These are phyloP conservation scores for Sisyra nigra DNA, from an alignment of 2,888 invertebrate genomes.

Conservation along the genomic window DNA sequence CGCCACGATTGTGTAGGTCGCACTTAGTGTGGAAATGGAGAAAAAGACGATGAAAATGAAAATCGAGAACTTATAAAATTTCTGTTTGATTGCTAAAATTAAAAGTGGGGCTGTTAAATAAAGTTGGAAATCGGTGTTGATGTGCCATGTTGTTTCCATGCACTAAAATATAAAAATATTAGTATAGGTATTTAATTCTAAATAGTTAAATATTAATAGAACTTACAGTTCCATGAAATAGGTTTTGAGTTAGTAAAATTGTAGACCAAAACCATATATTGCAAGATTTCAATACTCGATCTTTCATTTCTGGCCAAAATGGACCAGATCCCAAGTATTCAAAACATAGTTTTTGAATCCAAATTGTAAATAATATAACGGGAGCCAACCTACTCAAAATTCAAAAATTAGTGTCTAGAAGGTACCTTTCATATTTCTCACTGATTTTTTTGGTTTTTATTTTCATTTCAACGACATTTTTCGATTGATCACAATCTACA, in stretches of 20 bases:
- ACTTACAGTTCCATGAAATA: too few species aligned
- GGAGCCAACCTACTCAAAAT: slow-evolving; percentile 1
- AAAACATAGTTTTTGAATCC: neutral
- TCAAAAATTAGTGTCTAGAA: neutral
- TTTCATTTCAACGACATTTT: too few species aligned
- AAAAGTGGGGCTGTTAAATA: neutral
- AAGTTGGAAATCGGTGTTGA: slow-evolving; percentile 3
- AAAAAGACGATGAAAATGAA: neutral
- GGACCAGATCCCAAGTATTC: neutral
- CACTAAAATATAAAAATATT: slow-evolving; percentile 2
- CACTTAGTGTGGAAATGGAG: neutral
- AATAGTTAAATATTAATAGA: neutral
- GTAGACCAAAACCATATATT: neutral
- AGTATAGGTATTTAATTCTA: neutral
- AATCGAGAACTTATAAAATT: neutral
- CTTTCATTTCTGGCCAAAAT: neutral
- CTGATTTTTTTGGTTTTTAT: too few species aligned
- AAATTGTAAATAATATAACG: neutral
- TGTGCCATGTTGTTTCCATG: slow-evolving; percentile 5
- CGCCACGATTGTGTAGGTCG: neutral
- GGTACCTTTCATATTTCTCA: too few species aligned
- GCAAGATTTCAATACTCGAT: neutral
- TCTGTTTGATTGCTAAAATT: neutral
- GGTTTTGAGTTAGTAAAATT: neutral
- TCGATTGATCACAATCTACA: too few species aligned